Percentiles rank a stretch among this genome's conserved stretches.
These are phyloP conservation scores for Cerceris ruficornis DNA, from an alignment of 2,888 invertebrate species.

Conservation along the genomic window DNA sequence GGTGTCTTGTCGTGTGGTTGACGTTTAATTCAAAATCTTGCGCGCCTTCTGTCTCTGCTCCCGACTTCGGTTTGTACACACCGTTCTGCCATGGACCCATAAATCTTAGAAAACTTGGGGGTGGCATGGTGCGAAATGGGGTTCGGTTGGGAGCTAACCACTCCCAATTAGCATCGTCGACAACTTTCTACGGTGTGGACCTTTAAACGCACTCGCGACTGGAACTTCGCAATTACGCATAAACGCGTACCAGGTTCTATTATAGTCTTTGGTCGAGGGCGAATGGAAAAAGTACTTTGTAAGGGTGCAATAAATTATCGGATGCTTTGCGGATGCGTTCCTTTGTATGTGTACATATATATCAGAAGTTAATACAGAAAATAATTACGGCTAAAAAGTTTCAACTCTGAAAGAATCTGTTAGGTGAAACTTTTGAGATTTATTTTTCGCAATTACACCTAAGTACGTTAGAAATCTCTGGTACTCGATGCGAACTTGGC, in stretches of 20 bases:
- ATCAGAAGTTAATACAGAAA: no score
- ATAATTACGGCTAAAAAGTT: no score
- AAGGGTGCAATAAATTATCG: neutral
- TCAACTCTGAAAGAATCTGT: no score
- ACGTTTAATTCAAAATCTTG: conserved; percentile 70
- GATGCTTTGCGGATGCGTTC: no score
- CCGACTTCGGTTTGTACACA: conserved; percentile 49
- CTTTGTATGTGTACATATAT: no score
- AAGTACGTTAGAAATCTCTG: no score
- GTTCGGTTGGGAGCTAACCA: conserved; percentile 52
- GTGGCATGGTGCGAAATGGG: conserved; percentile 48
- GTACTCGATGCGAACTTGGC: no score
- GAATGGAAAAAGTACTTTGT: neutral
- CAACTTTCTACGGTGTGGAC: conserved; percentile 43
- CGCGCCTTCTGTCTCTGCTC: conserved; percentile 55
- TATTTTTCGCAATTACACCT: no score
- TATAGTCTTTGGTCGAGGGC: neutral
- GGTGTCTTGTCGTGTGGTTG: conserved; percentile 72
- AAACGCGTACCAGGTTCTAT: conserved; percentile 12
- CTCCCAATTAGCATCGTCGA: conserved; percentile 61
- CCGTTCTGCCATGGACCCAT: conserved; percentile 45
- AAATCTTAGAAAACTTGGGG: conserved; percentile 62
- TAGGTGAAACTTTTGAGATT: no score
- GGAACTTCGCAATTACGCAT: conserved; percentile 52
- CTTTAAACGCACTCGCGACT: conserved; percentile 22